phyloP scores from a whole-genome alignment of 2,888 invertebrate species.

The Sericinus montela region DNA sequence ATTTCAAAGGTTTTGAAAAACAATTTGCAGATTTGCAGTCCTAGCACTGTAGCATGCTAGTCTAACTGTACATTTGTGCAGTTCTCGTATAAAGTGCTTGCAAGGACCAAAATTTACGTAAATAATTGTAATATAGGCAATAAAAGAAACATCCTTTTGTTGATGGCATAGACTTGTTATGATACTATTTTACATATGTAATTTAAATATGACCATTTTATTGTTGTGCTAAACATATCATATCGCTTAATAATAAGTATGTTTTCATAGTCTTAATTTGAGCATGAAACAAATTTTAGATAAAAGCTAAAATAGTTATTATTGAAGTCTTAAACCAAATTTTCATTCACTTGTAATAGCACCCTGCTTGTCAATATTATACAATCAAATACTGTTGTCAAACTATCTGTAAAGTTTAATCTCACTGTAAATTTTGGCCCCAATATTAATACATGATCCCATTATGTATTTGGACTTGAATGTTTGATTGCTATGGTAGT shows the following conservation, averaged over 20 bases:
- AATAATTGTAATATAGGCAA: background rate
- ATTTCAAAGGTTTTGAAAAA: background rate
- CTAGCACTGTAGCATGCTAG: background rate
- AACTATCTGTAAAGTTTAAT: constrained; percentile 4
- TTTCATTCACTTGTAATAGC: constrained; percentile 45
- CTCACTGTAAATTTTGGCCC: constrained; percentile 34
- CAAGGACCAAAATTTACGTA: background rate
- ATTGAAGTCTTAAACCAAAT: constrained; percentile 8
- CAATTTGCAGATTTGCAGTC: background rate
- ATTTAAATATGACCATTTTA: constrained; percentile 2
- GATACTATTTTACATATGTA: background rate
- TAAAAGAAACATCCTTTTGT: background rate
- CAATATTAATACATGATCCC: constrained; percentile 23
- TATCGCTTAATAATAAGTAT: constrained; percentile 9
- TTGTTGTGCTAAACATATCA: constrained; percentile 18
- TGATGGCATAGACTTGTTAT: background rate
- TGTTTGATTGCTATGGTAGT: constrained; percentile 52
- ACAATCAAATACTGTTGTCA: constrained; percentile 21
- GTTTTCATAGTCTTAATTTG: background rate
- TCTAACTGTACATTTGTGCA: background rate
- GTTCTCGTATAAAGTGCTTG: background rate
- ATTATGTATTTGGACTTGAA: constrained; percentile 34
- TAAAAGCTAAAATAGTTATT: background rate
- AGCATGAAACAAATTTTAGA: background rate
- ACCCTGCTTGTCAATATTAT: constrained; percentile 48